Percentiles rank a stretch among this genome's conserved stretches.
These are phyloP conservation scores for Laticauda colubrina DNA, from an alignment of 2,113 vertebrate genomes.

Conservation along the genomic window DNA sequence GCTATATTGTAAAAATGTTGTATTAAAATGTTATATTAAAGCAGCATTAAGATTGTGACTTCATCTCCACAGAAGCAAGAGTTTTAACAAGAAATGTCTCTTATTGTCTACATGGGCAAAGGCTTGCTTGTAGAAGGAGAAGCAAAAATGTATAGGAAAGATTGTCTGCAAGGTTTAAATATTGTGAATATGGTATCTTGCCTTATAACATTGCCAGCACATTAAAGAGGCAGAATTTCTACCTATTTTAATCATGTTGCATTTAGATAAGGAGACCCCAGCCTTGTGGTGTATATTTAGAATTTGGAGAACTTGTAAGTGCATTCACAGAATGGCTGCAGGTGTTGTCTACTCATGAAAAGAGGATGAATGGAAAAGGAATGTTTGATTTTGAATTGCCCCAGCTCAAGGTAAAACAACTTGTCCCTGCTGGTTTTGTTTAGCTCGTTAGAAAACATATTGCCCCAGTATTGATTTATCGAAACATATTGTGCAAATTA, in stretches of 20 bases:
- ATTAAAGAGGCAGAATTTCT: neutral
- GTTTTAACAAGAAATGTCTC: conserved; percentile 36
- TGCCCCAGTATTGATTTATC: neutral
- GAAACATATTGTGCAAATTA: neutral
- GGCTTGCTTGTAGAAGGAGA: neutral
- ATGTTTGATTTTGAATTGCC: neutral
- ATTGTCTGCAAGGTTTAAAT: neutral
- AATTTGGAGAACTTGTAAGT: neutral
- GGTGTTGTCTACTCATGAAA: neutral
- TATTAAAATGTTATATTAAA: conserved; percentile 37
- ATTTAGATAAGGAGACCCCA: neutral
- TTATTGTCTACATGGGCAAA: neutral
- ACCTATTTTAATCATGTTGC: neutral
- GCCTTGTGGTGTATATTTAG: neutral
- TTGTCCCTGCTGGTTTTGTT: neutral
- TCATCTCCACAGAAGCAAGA: conserved; percentile 49
- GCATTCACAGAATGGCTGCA: neutral
- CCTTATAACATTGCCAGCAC: neutral
- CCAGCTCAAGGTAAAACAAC: neutral
- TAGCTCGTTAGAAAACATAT: neutral
- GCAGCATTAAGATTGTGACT: conserved; percentile 54
- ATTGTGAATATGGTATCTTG: neutral
- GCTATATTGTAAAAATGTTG: conserved; percentile 35
- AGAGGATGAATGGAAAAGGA: neutral
- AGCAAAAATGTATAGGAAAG: neutral